phyloP scores from a whole-genome alignment of 35 echinoderm and acorn worm genomes.

The Anneissia japonica region DNA sequence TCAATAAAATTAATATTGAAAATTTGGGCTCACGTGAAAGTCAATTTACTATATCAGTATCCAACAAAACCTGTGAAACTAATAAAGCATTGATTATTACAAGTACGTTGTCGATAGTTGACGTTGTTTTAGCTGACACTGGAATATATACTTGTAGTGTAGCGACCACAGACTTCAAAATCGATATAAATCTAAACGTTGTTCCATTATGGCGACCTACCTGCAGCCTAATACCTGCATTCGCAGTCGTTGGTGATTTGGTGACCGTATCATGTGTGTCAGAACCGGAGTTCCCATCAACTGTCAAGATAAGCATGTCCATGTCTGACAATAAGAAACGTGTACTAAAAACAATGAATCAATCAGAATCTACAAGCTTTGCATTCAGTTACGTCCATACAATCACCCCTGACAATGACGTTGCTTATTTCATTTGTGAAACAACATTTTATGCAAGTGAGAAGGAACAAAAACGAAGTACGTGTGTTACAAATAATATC shows the following conservation, averaged over 20 bases:
- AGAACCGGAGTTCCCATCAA: not conserved
- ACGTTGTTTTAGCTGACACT: not conserved
- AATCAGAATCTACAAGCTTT: not conserved
- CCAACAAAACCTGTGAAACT: not conserved
- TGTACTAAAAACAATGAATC: not conserved
- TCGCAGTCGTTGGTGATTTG: not conserved
- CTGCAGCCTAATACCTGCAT: not conserved
- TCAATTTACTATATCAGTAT: not conserved
- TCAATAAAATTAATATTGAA: not conserved
- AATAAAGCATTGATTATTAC: not conserved
- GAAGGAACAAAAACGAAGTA: not conserved
- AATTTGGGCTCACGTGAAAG: not conserved
- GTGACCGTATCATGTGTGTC: not conserved
- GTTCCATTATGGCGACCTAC: too few relatives aligned
- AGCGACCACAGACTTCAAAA: not conserved
- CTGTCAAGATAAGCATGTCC: not conserved
- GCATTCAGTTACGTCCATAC: not conserved
- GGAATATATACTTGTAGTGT: not conserved
- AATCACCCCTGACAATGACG: not conserved
- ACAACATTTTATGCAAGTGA: too few relatives aligned
- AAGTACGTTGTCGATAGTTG: not conserved
- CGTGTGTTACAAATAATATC: not conserved
- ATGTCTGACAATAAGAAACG: not conserved
- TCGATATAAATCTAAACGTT: too few relatives aligned
- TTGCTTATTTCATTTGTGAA: not conserved